These are phyloP conservation scores for Cenopis cana DNA, from an alignment of 2,888 invertebrate species.

Conservation along the genomic window DNA sequence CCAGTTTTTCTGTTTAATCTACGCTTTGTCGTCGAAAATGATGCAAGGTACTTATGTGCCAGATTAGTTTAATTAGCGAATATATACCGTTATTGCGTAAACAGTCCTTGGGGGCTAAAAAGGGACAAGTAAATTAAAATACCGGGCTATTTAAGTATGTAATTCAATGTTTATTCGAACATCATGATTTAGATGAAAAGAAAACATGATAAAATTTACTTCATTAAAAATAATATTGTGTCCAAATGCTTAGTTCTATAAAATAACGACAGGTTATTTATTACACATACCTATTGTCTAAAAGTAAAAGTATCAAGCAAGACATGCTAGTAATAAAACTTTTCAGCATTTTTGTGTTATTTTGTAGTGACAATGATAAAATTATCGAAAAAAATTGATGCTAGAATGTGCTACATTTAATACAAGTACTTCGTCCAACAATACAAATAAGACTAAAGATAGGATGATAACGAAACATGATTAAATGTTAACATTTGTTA, in stretches of 20 bases:
- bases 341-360: constrained; percentile 20
- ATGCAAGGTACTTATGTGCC: constrained; percentile 20
- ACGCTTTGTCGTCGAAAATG: constrained; percentile 13
- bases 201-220: constrained; percentile 78
- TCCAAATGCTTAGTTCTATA: constrained; percentile 56
- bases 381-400: constrained; percentile 27
- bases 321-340: constrained; percentile 1
- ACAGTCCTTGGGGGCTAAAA: neutral
- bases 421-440: constrained; percentile 26
- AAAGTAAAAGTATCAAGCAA: constrained; percentile 26
- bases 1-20: constrained; percentile 23
- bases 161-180: constrained; percentile 82
- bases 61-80: constrained; percentile 22
- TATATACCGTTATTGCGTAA: constrained; percentile 16
- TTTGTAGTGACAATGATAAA: constrained; percentile 30
- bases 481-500: constrained; percentile 33
- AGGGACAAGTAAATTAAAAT: constrained; percentile 48
- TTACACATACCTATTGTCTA: constrained; percentile 27
- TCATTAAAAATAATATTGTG: constrained; percentile 70
- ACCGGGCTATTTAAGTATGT: constrained; percentile 57
- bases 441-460: constrained; percentile 27
- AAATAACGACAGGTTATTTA: constrained; percentile 41
- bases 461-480: constrained; percentile 29
- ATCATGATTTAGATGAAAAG: constrained; percentile 78
- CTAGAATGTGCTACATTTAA: constrained; percentile 33